Evolutionary conservation across 2,888 invertebrate species (phyloP).

Genomic region (Parnassius mnemosyne): DNA sequence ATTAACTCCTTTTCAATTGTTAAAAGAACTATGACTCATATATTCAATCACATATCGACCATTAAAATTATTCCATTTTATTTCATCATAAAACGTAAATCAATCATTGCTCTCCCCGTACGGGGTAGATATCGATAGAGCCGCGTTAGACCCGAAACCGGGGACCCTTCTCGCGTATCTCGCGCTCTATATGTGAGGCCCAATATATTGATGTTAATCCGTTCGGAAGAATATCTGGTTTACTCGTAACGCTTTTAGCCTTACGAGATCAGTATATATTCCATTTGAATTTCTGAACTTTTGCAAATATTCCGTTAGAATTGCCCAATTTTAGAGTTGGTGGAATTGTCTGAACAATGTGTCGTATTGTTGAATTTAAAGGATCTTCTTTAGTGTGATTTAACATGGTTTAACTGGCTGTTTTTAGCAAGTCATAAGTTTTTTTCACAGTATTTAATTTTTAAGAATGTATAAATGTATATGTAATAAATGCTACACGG

Average conservation of each 20-base stretch:
- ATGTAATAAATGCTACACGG: too few species aligned
- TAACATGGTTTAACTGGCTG: too few species aligned
- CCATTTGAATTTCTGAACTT: conserved; percentile 16
- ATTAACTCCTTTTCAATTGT: too few species aligned
- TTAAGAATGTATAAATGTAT: too few species aligned
- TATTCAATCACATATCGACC: background rate
- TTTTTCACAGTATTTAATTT: too few species aligned
- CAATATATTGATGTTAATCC: conserved; percentile 32
- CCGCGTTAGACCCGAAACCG: background rate
- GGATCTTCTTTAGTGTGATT: too few species aligned
- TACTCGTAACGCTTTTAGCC: conserved; percentile 6
- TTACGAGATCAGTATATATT: conserved; percentile 14
- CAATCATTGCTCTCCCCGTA: conserved; percentile 7
- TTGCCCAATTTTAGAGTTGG: conserved; percentile 12
- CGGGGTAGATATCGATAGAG: conserved; percentile 5
- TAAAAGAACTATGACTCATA: too few species aligned
- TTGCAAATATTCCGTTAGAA: conserved; percentile 3
- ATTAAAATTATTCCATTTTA: conserved; percentile 3
- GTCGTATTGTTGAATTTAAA: conserved; percentile 8
- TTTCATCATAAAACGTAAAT: conserved; percentile 16
- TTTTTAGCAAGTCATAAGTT: too few species aligned
- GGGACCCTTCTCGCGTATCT: conserved; percentile 11
- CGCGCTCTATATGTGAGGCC: conserved; percentile 1
- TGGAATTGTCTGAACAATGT: conserved; percentile 8
- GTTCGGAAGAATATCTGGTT: conserved; percentile 31